Conservation (phyloP, 2,113 vertebrate species). For the Prionailurus viverrinus region DNA sequence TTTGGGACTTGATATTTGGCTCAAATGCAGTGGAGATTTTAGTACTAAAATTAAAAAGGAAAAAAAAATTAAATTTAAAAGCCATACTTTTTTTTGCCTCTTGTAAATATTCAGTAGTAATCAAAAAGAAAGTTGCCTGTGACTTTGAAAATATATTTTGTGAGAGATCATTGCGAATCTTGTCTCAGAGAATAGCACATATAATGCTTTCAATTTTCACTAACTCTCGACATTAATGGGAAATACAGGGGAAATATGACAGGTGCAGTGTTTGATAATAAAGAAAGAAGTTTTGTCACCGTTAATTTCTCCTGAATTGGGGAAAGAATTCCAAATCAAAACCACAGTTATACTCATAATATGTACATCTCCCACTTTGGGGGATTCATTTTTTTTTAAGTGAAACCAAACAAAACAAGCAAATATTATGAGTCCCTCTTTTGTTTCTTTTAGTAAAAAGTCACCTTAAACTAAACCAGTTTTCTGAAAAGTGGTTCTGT, state of each 20-base stretch:
- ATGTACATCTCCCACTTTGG: background rate
- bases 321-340: background rate
- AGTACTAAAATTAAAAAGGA: background rate
- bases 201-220: background rate
- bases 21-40: background rate
- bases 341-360: background rate
- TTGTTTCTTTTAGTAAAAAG: background rate
- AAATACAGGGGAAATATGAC: background rate
- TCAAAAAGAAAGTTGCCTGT: background rate
- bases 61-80: background rate
- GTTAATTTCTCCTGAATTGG: background rate
- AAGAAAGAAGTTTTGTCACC: background rate
- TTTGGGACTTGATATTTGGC: background rate
- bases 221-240: background rate
- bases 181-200: background rate
- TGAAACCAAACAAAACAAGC: background rate
- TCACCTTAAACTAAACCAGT: background rate
- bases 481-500: background rate
- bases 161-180: background rate
- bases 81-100: background rate
- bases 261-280: background rate
- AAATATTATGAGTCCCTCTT: background rate
- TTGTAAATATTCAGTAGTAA: background rate
- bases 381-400: background rate
- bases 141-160: background rate